A percentile compares a stretch with the other conserved stretches of the same genome.
phyloP scores from a whole-genome alignment of 2,888 invertebrate genomes.

The Rhyacophila evoluta region DNA sequence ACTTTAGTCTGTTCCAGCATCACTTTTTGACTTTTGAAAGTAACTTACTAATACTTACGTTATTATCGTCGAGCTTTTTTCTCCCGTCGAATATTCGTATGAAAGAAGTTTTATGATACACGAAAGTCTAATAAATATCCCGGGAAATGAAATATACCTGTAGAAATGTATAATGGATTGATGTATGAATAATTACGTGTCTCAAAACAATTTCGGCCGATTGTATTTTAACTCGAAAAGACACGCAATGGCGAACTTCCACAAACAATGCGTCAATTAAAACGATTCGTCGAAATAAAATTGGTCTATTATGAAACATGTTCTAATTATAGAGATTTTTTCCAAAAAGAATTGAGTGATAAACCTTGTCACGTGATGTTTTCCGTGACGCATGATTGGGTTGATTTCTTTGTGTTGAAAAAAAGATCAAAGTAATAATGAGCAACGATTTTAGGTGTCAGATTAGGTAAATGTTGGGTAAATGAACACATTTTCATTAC shows the following conservation, averaged over 20 bases:
- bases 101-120: no score
- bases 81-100: no score
- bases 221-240: neutral
- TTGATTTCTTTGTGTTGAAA: neutral
- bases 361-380: neutral
- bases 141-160: no score
- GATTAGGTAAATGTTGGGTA: no score
- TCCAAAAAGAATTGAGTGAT: neutral
- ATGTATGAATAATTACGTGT: neutral
- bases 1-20: no score
- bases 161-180: neutral
- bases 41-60: no score
- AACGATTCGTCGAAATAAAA: neutral
- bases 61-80: no score
- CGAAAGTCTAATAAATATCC: no score
- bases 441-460: no score
- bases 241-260: conserved; percentile 23
- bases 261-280: conserved; percentile 16
- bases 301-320: neutral
- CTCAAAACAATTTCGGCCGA: neutral
- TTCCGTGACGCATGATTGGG: neutral
- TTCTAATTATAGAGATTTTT: neutral
- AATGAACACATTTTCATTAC: no score
- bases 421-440: neutral
- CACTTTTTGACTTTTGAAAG: no score